A percentile compares a stretch with the other conserved stretches of the same genome.
Conservation (phyloP, 2,888 invertebrate species). For the Trichogramma evanescens region DNA sequence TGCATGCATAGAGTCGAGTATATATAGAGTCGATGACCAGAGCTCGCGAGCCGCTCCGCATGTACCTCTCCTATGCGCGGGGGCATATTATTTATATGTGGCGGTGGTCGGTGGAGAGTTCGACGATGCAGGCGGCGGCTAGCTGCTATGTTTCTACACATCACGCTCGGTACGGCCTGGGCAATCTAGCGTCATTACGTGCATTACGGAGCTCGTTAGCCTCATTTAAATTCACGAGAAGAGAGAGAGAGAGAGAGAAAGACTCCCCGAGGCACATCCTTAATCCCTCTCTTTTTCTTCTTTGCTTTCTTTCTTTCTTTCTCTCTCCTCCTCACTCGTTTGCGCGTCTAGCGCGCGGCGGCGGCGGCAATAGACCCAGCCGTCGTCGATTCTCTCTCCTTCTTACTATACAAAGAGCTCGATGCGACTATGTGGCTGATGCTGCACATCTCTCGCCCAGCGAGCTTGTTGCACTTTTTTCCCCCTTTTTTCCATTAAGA, state of each 20-base stretch:
- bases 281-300: slow-evolving; percentile 8
- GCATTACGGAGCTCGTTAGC: slow-evolving; percentile 46
- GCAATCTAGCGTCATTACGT: slow-evolving; percentile 46
- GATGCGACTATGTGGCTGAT: background rate
- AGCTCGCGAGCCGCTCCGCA: too few relatives aligned
- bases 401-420: background rate
- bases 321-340: background rate
- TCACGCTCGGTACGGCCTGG: slow-evolving; percentile 21
- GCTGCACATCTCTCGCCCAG: too few relatives aligned
- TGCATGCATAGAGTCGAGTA: background rate
- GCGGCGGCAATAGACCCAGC: background rate
- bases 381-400: background rate
- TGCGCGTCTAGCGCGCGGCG: too few relatives aligned
- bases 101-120: background rate
- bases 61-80: too few relatives aligned
- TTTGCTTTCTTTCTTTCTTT: slow-evolving; percentile 7
- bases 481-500: too few relatives aligned
- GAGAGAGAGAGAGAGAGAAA: background rate
- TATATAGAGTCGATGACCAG: too few relatives aligned
- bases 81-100: too few relatives aligned
- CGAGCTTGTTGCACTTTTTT: too few relatives aligned
- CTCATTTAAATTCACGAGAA: slow-evolving; percentile 44
- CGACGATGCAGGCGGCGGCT: background rate
- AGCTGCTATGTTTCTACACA: slow-evolving; percentile 13
- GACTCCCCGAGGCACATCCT: slow-evolving; percentile 10